phyloP scores from a whole-genome alignment of 2,888 invertebrate species.

The Helleia helle region DNA sequence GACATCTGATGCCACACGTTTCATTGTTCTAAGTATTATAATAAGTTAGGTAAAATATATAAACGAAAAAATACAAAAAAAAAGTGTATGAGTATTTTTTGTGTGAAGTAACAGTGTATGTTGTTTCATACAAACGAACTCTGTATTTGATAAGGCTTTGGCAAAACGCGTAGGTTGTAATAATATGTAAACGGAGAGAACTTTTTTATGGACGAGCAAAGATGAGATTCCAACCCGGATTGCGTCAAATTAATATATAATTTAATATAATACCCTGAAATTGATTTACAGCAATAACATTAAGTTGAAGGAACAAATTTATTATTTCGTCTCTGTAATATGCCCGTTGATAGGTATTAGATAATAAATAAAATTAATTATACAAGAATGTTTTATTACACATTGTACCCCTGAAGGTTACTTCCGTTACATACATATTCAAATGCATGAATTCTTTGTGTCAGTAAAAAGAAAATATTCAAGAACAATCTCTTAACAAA shows the following conservation, averaged over 20 bases:
- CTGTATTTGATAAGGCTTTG: conserved; percentile 56
- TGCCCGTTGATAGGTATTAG: conserved; percentile 69
- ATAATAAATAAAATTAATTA: conserved; percentile 71
- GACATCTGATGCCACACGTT: conserved; percentile 67
- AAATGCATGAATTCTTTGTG: too few relatives aligned
- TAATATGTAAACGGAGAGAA: conserved; percentile 24
- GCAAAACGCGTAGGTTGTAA: conserved; percentile 50
- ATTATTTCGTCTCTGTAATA: conserved; percentile 69
- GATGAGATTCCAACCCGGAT: conserved; percentile 29
- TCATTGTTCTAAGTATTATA: conserved; percentile 68
- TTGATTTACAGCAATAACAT: conserved; percentile 36
- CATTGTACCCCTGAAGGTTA: neutral
- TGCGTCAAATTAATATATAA: conserved; percentile 30
- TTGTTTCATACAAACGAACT: conserved; percentile 55
- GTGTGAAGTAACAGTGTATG: conserved; percentile 46
- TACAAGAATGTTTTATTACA: conserved; percentile 29
- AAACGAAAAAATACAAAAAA: conserved; percentile 44
- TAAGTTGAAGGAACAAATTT: conserved; percentile 47
- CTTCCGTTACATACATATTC: too few relatives aligned
- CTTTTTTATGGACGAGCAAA: conserved; percentile 35
- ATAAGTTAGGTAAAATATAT: conserved; percentile 66
- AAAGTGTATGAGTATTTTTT: conserved; percentile 50
- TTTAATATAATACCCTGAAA: conserved; percentile 22
- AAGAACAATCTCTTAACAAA: too few relatives aligned
- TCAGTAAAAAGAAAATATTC: too few relatives aligned